These are phyloP conservation scores for Danio kyathit DNA, from an alignment of 2,797 vertebrate genomes.

Conservation along the genomic window DNA sequence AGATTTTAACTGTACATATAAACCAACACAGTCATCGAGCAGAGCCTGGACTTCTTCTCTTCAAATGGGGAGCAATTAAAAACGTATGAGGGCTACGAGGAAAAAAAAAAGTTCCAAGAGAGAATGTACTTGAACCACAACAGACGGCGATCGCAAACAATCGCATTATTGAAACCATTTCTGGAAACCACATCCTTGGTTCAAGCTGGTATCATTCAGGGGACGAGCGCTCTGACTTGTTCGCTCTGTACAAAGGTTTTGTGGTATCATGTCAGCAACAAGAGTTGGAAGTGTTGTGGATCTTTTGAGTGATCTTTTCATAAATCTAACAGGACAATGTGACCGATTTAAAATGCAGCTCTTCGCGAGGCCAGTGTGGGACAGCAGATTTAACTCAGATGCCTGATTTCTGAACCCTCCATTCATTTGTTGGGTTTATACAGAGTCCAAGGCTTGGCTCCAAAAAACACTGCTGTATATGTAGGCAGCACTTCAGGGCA, in stretches of 20 bases:
- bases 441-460: conserved; percentile 8
- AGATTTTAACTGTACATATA: too few species aligned
- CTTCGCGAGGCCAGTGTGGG: neutral
- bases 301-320: conserved; percentile 13
- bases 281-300: conserved; percentile 24
- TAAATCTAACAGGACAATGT: conserved; percentile 20
- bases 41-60: conserved; percentile 26
- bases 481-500: neutral
- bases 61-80: conserved; percentile 52
- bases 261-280: conserved; percentile 46
- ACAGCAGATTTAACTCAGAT: conserved; percentile 30
- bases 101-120: neutral
- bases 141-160: conserved; percentile 70
- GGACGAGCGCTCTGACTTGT: conserved; percentile 71
- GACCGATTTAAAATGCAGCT: neutral
- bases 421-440: conserved; percentile 18
- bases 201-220: conserved; percentile 81
- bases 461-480: neutral
- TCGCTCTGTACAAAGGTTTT: conserved; percentile 38
- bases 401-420: neutral
- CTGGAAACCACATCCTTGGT: conserved; percentile 83
- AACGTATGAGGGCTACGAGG: conserved; percentile 39
- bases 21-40: conserved; percentile 13
- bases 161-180: conserved; percentile 83
- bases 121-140: conserved; percentile 52